A percentile compares a stretch with the other conserved stretches of the same genome.
Conservation (phyloP, 2,113 vertebrate genomes). For the Saimiri boliviensis region DNA sequence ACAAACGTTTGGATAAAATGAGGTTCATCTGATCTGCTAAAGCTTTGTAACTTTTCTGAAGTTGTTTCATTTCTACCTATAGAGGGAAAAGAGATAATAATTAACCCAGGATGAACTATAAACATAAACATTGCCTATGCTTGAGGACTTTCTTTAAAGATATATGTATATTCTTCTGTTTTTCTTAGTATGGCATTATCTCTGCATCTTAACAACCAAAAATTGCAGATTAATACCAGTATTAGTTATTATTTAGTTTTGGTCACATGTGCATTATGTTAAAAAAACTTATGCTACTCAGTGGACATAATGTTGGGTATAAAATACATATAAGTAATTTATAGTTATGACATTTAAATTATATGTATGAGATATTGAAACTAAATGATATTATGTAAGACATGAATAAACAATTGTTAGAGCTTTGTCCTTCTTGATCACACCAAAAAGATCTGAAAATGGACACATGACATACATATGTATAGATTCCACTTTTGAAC, state of each 20-base stretch:
- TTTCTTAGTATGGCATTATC: not conserved
- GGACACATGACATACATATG: not conserved
- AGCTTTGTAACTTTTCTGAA: conserved; percentile 96
- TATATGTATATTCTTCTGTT: not conserved
- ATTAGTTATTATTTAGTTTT: conserved; percentile 21
- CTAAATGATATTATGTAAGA: conserved; percentile 5
- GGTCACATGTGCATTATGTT: not conserved
- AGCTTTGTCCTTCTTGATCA: not conserved
- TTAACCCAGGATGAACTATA: conserved; percentile 3
- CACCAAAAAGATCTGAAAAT: conserved; percentile 22
- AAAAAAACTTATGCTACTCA: not conserved
- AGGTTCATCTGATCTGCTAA: conserved; percentile 97
- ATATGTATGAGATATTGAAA: not conserved
- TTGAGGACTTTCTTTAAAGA: conserved; percentile 12
- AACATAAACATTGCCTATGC: conserved; percentile 24
- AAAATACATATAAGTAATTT: conserved; percentile 7
- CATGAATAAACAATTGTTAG: not conserved
- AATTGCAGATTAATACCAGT: conserved; percentile 17
- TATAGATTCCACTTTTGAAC: conserved; percentile 4
- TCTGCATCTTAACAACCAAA: not conserved
- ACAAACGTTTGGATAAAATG: conserved; percentile 96
- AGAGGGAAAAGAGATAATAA: conserved; percentile 55
- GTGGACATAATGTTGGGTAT: conserved; percentile 9
- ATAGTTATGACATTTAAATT: conserved; percentile 30
- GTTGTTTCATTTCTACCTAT: conserved; percentile 98